Conservation (phyloP, 2,797 vertebrate species). For the Sebastolobus altivelis region DNA sequence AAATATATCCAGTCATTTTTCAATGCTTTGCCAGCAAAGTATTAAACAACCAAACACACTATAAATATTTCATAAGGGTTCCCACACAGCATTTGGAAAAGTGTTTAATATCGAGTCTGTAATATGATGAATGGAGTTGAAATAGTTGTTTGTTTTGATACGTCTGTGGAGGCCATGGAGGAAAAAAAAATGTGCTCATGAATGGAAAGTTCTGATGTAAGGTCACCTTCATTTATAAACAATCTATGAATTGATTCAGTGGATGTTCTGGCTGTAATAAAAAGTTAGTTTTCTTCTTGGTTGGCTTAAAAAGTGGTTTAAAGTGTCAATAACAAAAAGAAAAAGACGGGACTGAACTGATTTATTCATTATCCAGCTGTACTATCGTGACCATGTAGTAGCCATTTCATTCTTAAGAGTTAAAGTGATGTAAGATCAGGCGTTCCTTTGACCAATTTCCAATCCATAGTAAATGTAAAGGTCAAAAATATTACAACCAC, state of each 20-base stretch:
- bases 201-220: constrained; percentile 29
- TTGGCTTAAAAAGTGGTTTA: not conserved
- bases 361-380: constrained; percentile 22
- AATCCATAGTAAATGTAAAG: constrained; percentile 24
- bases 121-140: constrained; percentile 60
- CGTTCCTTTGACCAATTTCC: constrained; percentile 33
- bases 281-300: constrained; percentile 1
- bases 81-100: constrained; percentile 59
- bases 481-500: constrained; percentile 45
- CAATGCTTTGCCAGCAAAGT: constrained; percentile 42
- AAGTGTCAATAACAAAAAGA: constrained; percentile 11
- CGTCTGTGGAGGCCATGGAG: constrained; percentile 19
- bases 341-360: constrained; percentile 1
- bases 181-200: not conserved
- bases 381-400: not conserved
- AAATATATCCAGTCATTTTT: constrained; percentile 49
- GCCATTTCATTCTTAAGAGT: not conserved
- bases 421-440: constrained; percentile 24
- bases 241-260: constrained; percentile 38
- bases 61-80: constrained; percentile 68
- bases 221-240: constrained; percentile 48
- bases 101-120: constrained; percentile 71
- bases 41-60: constrained; percentile 70
- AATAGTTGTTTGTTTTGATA: constrained; percentile 62
- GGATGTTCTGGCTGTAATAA: constrained; percentile 48